phyloP scores from a whole-genome alignment of 1,140 invertebrate species.

The Maniola jurtina region DNA sequence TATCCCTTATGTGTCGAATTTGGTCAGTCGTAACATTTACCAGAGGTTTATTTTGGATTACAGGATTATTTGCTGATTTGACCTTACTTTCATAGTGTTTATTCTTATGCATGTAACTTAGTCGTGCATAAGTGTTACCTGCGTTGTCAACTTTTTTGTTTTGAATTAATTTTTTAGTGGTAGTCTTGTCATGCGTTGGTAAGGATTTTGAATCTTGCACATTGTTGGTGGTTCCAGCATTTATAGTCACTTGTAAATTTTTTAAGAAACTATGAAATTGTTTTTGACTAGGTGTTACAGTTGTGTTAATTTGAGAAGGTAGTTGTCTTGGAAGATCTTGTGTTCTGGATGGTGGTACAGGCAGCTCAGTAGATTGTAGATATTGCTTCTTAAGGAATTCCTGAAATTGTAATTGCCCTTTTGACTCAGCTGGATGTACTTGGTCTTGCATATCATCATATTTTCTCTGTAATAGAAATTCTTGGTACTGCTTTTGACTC shows the following conservation, averaged over 20 bases:
- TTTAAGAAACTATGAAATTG: constrained; percentile 50
- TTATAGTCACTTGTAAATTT: constrained; percentile 49
- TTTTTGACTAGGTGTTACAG: constrained; percentile 17
- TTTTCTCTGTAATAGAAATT: constrained; percentile 20
- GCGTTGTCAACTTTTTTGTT: constrained; percentile 52
- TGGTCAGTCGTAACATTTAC: constrained; percentile 23
- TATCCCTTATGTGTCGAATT: constrained; percentile 23
- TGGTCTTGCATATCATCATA: neutral
- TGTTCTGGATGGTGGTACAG: neutral
- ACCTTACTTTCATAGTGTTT: constrained; percentile 49
- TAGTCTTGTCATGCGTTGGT: constrained; percentile 18
- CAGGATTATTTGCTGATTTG: constrained; percentile 31
- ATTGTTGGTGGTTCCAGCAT: constrained; percentile 39
- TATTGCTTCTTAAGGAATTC: constrained; percentile 25
- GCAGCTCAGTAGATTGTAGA: neutral
- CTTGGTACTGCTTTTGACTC: constrained; percentile 29
- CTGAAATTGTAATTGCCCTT: constrained; percentile 42
- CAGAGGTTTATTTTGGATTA: constrained; percentile 18
- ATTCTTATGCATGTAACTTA: constrained; percentile 68
- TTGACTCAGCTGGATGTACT: constrained; percentile 15
- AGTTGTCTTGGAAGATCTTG: neutral
- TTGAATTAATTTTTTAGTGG: constrained; percentile 33
- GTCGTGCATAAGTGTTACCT: constrained; percentile 65
- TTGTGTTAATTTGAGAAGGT: constrained; percentile 1
- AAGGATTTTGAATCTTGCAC: constrained; percentile 10